Evolutionary conservation across 2,888 invertebrate species (phyloP), one percentile per base, ranked within the genome.

Genomic region (Agrochola litura): DNA sequence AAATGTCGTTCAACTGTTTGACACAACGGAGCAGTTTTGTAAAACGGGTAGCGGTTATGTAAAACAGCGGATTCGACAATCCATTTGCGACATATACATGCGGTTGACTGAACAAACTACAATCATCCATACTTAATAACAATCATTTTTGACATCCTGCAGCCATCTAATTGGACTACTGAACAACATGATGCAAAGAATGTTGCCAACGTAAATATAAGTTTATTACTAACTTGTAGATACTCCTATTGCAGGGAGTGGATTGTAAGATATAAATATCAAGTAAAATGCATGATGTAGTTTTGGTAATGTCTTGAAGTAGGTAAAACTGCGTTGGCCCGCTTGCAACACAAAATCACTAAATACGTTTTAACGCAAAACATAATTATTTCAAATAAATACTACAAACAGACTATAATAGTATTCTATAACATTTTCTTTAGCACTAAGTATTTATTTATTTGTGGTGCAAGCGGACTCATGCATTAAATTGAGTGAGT

Each of bases 141-240:
- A 58, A 22, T 30, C 41, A 41, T 68, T 74, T 81, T 77, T 68
- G 22, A 52, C 67, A 75, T 74, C 64, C 82, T 68, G 25, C 76
- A 79, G 82, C 82, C 61, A 64, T 52, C 70, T 43, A 25, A 66
- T 65, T 49, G 68, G 67, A 76, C 52, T 73, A 72, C 61, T 67
- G 56, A 56, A 68, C 70, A 67, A 71, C 74, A 63, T 60, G 71
- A 65, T 52, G 76, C 67, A 67, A 77, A 73, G 43, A 69, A 75
- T 67, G 58, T 74, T 64, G 81, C 73, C 30, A 73, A 75, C 64
- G 82, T 80, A 82, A 80, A 80, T 80, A 82, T 69, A 41, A 66
- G 6, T 60, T 75, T 67, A 63, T 67, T 81, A 67, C 54, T 79
- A 81, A 81, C 25, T 52, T 60, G 74, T 79, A 81, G 81, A 22